A percentile compares a stretch with the other conserved stretches of the same genome.
These are phyloP conservation scores for Leuciscus waleckii DNA, from an alignment of 2,797 vertebrate genomes.

Conservation along the genomic window DNA sequence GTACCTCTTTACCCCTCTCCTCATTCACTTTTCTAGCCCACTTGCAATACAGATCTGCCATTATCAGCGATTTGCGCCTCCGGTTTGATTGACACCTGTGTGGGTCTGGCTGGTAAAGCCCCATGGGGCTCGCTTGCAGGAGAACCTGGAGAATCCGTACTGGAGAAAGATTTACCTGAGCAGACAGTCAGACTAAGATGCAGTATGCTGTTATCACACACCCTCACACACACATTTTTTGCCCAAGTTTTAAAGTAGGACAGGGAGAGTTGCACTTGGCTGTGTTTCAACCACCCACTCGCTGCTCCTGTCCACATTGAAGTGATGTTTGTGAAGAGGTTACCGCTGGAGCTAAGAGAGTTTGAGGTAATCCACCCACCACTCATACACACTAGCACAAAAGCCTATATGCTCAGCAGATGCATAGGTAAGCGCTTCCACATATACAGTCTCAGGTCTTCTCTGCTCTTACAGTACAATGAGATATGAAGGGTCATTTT, in stretches of 20 bases:
- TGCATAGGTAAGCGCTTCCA: background rate
- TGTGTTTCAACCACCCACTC: constrained; percentile 42
- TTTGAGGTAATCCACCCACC: constrained; percentile 47
- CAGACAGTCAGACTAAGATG: constrained; percentile 18
- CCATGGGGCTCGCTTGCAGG: constrained; percentile 45
- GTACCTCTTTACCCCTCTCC: background rate
- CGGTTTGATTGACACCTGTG: constrained; percentile 54
- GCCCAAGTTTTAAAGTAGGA: constrained; percentile 45
- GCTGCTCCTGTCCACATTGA: constrained; percentile 44
- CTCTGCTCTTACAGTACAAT: background rate
- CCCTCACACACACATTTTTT: constrained; percentile 26
- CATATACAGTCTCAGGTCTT: background rate
- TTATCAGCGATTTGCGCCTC: constrained; percentile 50
- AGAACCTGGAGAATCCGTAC: constrained; percentile 42
- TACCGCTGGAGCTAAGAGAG: constrained; percentile 40
- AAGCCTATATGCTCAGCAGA: background rate
- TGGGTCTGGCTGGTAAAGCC: constrained; percentile 34
- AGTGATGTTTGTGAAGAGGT: constrained; percentile 47
- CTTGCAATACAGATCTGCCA: constrained; percentile 31
- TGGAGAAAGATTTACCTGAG: constrained; percentile 26
- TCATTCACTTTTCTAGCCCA: background rate
- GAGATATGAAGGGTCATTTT: background rate
- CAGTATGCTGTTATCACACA: background rate
- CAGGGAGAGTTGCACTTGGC: constrained; percentile 46
- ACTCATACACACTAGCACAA: background rate